Percentiles rank a stretch among this genome's conserved stretches.
These are phyloP conservation scores for Nomada flava DNA, from an alignment of 2,888 invertebrate genomes.

Conservation along the genomic window DNA sequence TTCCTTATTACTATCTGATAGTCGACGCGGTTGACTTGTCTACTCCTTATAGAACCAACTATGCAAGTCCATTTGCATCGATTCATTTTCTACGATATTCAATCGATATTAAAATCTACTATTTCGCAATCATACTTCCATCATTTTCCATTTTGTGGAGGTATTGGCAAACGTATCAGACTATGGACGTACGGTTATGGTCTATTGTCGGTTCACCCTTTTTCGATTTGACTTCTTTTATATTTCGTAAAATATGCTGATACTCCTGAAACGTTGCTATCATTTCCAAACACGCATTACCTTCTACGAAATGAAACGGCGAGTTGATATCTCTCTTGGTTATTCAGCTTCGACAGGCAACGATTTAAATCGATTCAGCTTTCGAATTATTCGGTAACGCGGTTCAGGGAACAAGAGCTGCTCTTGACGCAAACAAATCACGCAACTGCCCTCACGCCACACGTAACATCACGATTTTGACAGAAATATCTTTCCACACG, in stretches of 20 bases:
- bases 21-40: background rate
- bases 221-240: background rate
- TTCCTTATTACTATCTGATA: background rate
- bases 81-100: no score
- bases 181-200: no score
- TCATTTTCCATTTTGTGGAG: background rate
- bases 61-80: no score
- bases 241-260: background rate
- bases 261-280: background rate
- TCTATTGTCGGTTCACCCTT: background rate
- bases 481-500: background rate
- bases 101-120: no score
- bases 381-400: constrained; percentile 1
- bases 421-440: constrained; percentile 15
- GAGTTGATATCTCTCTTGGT: background rate
- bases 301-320: background rate
- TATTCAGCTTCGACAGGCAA: background rate
- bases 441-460: background rate
- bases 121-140: no score
- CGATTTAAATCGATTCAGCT: background rate
- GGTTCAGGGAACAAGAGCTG: constrained; percentile 1
- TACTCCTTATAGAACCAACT: background rate
- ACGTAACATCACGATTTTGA: background rate
- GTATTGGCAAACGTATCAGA: no score
- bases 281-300: background rate